Evolutionary conservation across 2,888 invertebrate species (phyloP), one percentile per base, ranked within the genome.

Genomic region (Andricus quercusramuli): DNA sequence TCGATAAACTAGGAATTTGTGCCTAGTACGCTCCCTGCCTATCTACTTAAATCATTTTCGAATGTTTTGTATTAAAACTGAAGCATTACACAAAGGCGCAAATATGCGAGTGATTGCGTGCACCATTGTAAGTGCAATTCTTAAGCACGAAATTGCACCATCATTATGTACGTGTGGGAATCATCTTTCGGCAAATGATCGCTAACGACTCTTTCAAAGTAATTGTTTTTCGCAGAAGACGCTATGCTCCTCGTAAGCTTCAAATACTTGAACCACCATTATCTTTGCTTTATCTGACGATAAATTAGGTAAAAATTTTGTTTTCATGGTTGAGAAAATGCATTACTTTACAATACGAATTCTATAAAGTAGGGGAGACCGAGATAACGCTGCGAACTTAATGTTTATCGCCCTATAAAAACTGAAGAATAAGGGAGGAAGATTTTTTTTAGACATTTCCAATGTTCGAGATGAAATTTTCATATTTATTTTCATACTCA

Each of bases 141-240:
- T 74, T 25, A 47, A 20, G 47, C 41, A 44, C n/a, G 22, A 44
- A 74, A 74, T 74, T 32, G 44, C 51, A 51, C 47, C 47, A 47
- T 47, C 51, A 74, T 74, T 74, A 74, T 11, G 47, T 47, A 3
- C 44, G 25, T 41, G 70, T 37, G 13, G 56, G 56, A 59, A 59
- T 59, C n/a, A n/a, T 59, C 56, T 20, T 59, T 59, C 9, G 56
- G 56, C 11, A 9, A 25, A 62, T 25, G 22, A 62, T 62, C 62
- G 11, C 62, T 62, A 62, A 47, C 44, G 74, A 74, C 22, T 74
- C 25, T 41, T 47, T 25, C 74, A 22, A n/a, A 51, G 44, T 70
- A 74, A 74, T 44, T 47, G 74, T 74, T 22, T 47, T 41, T 74
- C 47, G 74, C 15, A n/a, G 44, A 74, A 74, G 15, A 47, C 1